Conservation (phyloP, 2,113 vertebrate genomes). For the Ardeotis arabs region DNA sequence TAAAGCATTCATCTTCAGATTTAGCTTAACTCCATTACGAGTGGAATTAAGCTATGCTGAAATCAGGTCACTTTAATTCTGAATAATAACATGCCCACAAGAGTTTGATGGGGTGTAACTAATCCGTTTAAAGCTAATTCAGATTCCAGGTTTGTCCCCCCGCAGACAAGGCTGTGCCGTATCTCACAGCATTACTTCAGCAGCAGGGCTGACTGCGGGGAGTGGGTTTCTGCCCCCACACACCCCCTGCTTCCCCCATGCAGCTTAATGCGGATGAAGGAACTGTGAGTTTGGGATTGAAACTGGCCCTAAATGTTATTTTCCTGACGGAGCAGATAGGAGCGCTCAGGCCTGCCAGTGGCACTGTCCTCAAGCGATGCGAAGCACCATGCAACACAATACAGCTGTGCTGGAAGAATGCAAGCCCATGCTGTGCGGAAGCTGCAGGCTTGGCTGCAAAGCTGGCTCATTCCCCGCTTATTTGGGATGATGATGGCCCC, state of each 20-base stretch:
- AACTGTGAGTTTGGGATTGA: not conserved
- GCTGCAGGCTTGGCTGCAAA: not conserved
- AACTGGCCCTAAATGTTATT: not conserved
- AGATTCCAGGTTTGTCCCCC: not conserved
- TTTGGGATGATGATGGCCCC: not conserved
- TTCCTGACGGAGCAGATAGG: not conserved
- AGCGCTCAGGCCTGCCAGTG: slow-evolving; percentile 10
- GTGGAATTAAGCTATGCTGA: slow-evolving; percentile 30
- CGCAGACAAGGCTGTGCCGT: not conserved
- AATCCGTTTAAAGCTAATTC: slow-evolving; percentile 48
- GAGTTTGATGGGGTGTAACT: slow-evolving; percentile 55
- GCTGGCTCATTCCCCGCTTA: accelerated
- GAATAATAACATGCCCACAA: slow-evolving; percentile 9
- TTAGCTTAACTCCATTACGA: not conserved
- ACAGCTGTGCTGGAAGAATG: slow-evolving; percentile 43
- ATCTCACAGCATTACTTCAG: not conserved
- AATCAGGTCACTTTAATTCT: slow-evolving; percentile 50
- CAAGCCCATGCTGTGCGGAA: not conserved
- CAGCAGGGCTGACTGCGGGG: not conserved
- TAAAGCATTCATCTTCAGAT: slow-evolving; percentile 25
- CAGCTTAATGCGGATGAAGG: not conserved
- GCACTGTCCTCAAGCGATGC: slow-evolving; percentile 52
- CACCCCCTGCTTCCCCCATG: not conserved
- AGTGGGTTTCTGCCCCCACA: not conserved
- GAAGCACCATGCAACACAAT: not conserved